Evolutionary conservation across 1,140 invertebrate species (phyloP).

Genomic region (Idris sp.): DNA sequence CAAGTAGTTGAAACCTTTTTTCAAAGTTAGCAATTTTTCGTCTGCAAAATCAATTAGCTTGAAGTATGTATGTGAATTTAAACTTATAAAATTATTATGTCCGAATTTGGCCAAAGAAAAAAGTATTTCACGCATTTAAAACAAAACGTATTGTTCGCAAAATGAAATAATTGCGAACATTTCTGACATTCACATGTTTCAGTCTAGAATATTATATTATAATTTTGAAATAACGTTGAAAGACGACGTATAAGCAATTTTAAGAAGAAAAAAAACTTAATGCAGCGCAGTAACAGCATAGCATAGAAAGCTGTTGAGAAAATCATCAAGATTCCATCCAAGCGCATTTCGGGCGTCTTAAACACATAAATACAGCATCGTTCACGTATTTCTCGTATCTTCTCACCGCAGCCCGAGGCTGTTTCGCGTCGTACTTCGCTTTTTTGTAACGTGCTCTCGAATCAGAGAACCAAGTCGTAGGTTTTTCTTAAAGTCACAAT

Average conservation of each 20-base stretch:
- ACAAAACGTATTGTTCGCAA: too few relatives aligned
- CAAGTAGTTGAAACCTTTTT: too few relatives aligned
- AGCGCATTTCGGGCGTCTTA: conserved; percentile 55
- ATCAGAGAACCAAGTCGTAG: conserved; percentile 54
- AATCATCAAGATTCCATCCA: conserved; percentile 56
- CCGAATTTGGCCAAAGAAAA: not conserved
- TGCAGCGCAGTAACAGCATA: conserved; percentile 14
- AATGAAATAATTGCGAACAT: conserved; percentile 24
- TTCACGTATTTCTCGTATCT: conserved; percentile 58
- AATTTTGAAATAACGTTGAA: conserved; percentile 34
- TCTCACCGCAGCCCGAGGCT: conserved; percentile 20
- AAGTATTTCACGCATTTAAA: conserved; percentile 11
- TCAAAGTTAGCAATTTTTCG: not conserved
- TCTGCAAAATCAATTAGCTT: too few relatives aligned
- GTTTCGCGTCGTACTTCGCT: conserved; percentile 38
- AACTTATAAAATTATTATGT: too few relatives aligned
- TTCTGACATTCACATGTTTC: conserved; percentile 16
- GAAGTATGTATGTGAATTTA: too few relatives aligned
- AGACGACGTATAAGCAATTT: conserved; percentile 29
- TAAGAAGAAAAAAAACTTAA: conserved; percentile 52
- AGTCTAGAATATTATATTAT: conserved; percentile 21
- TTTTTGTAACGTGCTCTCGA: conserved; percentile 56
- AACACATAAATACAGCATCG: conserved; percentile 43
- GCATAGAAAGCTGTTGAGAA: conserved; percentile 51
- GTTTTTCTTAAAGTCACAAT: conserved; percentile 55